These are phyloP conservation scores for Spilosoma lubricipeda DNA, from an alignment of 2,888 invertebrate species.

Conservation along the genomic window DNA sequence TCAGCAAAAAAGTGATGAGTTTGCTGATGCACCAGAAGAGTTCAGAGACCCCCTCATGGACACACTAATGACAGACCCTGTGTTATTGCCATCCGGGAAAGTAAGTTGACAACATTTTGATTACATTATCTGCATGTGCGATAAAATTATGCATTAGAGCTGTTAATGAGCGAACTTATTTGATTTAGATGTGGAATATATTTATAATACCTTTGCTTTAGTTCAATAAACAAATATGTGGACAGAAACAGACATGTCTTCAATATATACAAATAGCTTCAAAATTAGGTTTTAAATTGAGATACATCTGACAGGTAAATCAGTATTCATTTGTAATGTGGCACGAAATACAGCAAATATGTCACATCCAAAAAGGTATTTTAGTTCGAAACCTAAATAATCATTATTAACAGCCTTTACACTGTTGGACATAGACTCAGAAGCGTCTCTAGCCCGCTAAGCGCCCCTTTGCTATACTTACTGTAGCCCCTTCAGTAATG, in stretches of 20 bases:
- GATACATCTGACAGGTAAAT: background rate
- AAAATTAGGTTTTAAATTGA: background rate
- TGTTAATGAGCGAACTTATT: background rate
- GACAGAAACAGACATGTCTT: no score
- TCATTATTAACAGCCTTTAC: no score
- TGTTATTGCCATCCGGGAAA: constrained; percentile 95
- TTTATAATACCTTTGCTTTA: no score
- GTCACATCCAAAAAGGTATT: background rate
- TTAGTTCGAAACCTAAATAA: background rate
- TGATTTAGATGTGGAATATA: background rate
- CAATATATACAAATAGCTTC: background rate
- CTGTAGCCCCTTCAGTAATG: no score
- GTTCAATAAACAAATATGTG: no score
- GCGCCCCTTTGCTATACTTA: no score
- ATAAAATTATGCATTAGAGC: background rate
- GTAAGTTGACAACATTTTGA: constrained; percentile 50
- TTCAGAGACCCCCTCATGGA: constrained; percentile 99
- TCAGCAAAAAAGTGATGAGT: constrained; percentile 95
- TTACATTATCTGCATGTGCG: background rate
- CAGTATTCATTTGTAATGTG: no score
- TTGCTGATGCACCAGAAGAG: constrained; percentile 98
- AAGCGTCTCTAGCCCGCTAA: no score
- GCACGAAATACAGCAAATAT: no score
- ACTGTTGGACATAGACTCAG: no score
- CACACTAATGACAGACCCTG: constrained; percentile 98